phyloP scores from a whole-genome alignment of 2,888 invertebrate genomes.

The Ypsolopha scabrella region DNA sequence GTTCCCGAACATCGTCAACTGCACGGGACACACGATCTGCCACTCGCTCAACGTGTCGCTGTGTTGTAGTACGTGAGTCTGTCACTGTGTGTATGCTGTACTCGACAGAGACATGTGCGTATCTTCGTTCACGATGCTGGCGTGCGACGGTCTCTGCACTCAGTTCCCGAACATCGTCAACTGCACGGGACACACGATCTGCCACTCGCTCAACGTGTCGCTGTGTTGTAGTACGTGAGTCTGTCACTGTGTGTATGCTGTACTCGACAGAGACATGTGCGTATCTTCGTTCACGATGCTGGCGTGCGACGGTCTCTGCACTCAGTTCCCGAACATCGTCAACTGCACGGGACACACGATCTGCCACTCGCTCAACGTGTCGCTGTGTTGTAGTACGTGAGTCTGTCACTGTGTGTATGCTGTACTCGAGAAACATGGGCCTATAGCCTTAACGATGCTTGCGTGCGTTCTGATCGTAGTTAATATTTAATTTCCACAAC shows the following conservation, averaged over 20 bases:
- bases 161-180: constrained; percentile 8
- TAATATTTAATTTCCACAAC: no score
- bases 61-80: constrained; percentile 48
- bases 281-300: constrained; percentile 7
- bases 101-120: constrained; percentile 11
- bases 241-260: neutral
- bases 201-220: constrained; percentile 8
- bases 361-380: constrained; percentile 9
- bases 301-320: constrained; percentile 11
- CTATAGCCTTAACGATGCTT: constrained; percentile 9
- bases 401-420: neutral
- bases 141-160: constrained; percentile 11
- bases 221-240: constrained; percentile 14
- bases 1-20: constrained; percentile 35
- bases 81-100: neutral
- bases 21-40: constrained; percentile 26
- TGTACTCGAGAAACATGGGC: constrained; percentile 10
- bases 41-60: constrained; percentile 45
- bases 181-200: constrained; percentile 11
- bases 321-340: constrained; percentile 5
- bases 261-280: constrained; percentile 10
- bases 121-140: constrained; percentile 9
- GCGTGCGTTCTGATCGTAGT: no score
- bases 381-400: constrained; percentile 13
- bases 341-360: constrained; percentile 11